phyloP scores from a whole-genome alignment of 1,140 invertebrate species.

The Uloborus diversus region DNA sequence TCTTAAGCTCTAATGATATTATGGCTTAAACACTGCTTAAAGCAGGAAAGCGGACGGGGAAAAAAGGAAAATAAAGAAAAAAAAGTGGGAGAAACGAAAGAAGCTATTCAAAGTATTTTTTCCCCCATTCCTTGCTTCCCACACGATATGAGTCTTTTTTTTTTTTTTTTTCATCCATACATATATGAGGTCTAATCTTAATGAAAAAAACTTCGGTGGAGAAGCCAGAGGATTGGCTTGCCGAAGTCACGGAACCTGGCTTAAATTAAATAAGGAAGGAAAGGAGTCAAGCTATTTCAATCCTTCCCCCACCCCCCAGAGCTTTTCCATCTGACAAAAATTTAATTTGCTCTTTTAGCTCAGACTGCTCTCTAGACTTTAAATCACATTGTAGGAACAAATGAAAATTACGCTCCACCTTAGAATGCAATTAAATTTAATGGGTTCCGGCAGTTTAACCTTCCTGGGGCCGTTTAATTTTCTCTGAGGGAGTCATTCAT shows the following conservation, averaged over 20 bases:
- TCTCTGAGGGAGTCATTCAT: constrained; percentile 9
- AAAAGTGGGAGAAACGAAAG: constrained; percentile 41
- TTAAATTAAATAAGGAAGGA: constrained; percentile 37
- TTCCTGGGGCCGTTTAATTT: neutral
- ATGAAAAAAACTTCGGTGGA: constrained; percentile 45
- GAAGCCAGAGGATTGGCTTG: constrained; percentile 21
- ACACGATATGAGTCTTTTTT: constrained; percentile 7
- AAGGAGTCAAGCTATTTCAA: constrained; percentile 15
- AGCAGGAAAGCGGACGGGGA: neutral
- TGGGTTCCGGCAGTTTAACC: constrained; percentile 5
- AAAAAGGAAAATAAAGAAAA: no score
- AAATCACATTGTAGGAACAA: constrained; percentile 54
- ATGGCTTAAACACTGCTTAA: constrained; percentile 34
- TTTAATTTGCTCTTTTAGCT: constrained; percentile 51
- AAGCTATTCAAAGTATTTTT: constrained; percentile 5
- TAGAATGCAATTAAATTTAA: constrained; percentile 56
- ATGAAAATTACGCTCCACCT: constrained; percentile 50
- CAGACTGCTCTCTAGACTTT: constrained; percentile 28
- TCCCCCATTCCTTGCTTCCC: neutral
- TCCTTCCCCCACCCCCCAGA: neutral
- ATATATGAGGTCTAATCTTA: constrained; percentile 38
- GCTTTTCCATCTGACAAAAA: constrained; percentile 48
- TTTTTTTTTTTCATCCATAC: constrained; percentile 3
- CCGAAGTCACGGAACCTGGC: constrained; percentile 28
- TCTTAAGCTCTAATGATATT: constrained; percentile 49